Evolutionary conservation across 2,888 invertebrate species (phyloP), one percentile per base, ranked within the genome.

Genomic region (Drosophila eohydei): DNA sequence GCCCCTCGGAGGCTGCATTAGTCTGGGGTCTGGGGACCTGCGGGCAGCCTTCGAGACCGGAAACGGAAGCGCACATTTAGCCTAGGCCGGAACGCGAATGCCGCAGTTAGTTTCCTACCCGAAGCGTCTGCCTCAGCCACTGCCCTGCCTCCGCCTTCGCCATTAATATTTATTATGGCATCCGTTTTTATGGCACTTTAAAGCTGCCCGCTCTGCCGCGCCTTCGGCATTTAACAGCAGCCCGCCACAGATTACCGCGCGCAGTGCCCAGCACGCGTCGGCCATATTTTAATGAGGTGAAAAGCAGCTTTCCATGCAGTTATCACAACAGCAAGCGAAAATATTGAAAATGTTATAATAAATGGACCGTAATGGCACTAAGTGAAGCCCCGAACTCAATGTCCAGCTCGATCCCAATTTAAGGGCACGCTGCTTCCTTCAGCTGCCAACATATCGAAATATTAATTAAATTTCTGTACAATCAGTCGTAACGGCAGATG

Each of bases 101-200:
- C 50, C 44, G 52, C 54, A 54, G 76, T 76, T 74, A 74, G 75
- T 75, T 72, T 36, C 30, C 57, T 38, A 11, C 16, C 52, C 38
- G 26, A n/a, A 5, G 28, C 16, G 32, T 28, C 46, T 26, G 67
- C 55, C 78, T 8, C 21, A 0, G 32, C 12, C 32, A 7, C 54
- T 26, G 62, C 65, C 78, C 2, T 32, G 30, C 14, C 40, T 21
- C 41, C 34, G 64, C 64, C 77, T 16, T 38, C 51, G 67, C 65
- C 82, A 84, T 90, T 84, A 88, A 88, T 84, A 88, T 85, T 83
- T 88, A 86, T 88, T 81, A 83, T 80, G 68, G 66, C 65, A 46
- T 67, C 67, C 57, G 66, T 52, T 74, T 83, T 87, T 70, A 82
- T 68, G 78, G 76, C 78, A 71, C 73, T 88, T 83, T 85, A 88